A percentile compares a stretch with the other conserved stretches of the same genome.
phyloP scores from a whole-genome alignment of 2,888 invertebrate species.

The Melolontha melolontha region DNA sequence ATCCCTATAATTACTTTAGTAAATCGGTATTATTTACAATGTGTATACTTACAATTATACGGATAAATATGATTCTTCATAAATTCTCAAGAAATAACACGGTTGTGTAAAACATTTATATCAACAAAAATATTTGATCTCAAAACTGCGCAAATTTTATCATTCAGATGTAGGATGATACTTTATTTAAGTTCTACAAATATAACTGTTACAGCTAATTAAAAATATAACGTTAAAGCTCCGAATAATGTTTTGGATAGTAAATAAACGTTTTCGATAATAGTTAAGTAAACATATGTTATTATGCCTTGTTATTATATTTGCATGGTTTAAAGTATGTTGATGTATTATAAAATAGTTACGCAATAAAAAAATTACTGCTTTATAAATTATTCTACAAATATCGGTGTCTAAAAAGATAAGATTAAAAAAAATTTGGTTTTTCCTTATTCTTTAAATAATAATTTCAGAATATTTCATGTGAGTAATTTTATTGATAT shows the following conservation, averaged over 20 bases:
- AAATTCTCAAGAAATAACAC: conserved; percentile 25
- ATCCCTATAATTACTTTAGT: conserved; percentile 20
- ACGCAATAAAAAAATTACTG: no score
- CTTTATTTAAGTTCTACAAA: conserved; percentile 5
- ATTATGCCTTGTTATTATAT: no score
- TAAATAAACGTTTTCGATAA: no score
- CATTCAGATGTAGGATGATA: conserved; percentile 25
- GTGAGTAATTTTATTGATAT: no score
- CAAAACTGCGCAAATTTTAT: conserved; percentile 20
- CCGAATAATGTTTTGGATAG: not conserved
- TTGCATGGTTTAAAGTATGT: no score
- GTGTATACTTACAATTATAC: conserved; percentile 31
- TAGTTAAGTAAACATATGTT: no score
- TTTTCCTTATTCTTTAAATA: no score
- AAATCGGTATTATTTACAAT: conserved; percentile 31
- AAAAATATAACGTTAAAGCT: not conserved
- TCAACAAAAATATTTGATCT: conserved; percentile 36
- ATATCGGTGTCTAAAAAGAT: no score
- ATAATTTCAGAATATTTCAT: no score
- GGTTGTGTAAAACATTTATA: conserved; percentile 23
- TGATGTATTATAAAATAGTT: no score
- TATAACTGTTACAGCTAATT: conserved; percentile 27
- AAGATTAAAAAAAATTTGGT: no score
- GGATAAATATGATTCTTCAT: conserved; percentile 24
- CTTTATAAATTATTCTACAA: no score